Evolutionary conservation across 1,140 invertebrate genomes (phyloP).

Genomic region (Platyura marginata): DNA sequence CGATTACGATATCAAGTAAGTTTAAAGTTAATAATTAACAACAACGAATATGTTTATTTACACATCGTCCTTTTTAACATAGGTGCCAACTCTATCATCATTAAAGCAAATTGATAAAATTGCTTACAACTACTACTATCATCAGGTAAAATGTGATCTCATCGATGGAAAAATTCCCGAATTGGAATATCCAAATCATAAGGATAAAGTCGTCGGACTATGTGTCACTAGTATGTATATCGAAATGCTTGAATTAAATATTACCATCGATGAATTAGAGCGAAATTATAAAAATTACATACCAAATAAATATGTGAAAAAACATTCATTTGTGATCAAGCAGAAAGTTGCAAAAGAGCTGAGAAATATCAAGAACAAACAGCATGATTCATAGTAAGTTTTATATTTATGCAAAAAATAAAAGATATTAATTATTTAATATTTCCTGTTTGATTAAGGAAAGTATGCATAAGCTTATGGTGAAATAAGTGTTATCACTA

Average conservation of each 20-base stretch:
- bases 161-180: slow-evolving; percentile 57
- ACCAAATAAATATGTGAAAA: slow-evolving; percentile 53
- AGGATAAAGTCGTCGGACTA: slow-evolving; percentile 55
- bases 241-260: slow-evolving; percentile 50
- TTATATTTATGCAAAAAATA: not conserved
- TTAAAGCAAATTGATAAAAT: slow-evolving; percentile 46
- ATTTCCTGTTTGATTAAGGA: not conserved
- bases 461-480: not conserved
- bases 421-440: not conserved
- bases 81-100: slow-evolving; percentile 27
- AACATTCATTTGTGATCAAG: slow-evolving; percentile 53
- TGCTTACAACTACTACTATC: slow-evolving; percentile 70
- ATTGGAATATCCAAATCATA: slow-evolving; percentile 53
- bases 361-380: slow-evolving; percentile 34
- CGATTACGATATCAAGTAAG: slow-evolving; percentile 56
- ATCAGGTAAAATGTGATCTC: slow-evolving; percentile 64
- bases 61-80: not conserved
- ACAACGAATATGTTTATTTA: not conserved
- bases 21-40: slow-evolving; percentile 1
- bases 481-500: not conserved
- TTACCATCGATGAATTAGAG: slow-evolving; percentile 41
- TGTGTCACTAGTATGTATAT: slow-evolving; percentile 72
- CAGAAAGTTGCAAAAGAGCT: slow-evolving; percentile 50
- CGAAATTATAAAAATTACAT: slow-evolving; percentile 64
- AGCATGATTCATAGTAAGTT: slow-evolving; percentile 35